Evolutionary conservation across 2,113 vertebrate species (phyloP), one percentile per base, ranked within the genome.

Genomic region (Phyllostomus hastatus): DNA sequence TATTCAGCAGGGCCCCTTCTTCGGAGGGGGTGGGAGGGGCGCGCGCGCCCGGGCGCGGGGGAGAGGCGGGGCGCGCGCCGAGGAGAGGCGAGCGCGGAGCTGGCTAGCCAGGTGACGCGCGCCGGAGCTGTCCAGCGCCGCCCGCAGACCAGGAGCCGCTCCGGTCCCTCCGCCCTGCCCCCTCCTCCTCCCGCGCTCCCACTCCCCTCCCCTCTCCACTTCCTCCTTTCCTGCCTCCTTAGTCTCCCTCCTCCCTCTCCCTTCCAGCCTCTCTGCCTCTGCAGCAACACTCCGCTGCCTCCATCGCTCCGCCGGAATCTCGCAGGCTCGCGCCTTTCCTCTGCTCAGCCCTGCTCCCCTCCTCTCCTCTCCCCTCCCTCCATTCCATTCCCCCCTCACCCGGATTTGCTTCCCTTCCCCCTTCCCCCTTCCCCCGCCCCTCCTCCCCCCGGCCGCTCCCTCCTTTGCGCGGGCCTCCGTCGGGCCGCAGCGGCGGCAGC

Each of bases 231-330:
- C 82, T 48, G 83, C 43, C 41, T 31, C 64, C 43, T 41, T 20
- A n/a, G 33, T 4, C 81, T 59, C 76, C 93, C 90, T 54, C 90
- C 94, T 52, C 91, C 88, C 69, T 90, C 88, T 88, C 95, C 89
- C 78, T 67, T 86, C 90, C 90, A 95, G 89, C 96, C 59, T 72
- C 95, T 84, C 96, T 91, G 96, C 96, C 97, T 96, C 97, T 97
- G 97, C 97, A 96, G 97, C 97, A 97, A 96, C 97, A 96, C 97
- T 97, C 95, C 95, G 95, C 97, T 97, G 96, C 94, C 85, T 98
- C 95, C 95, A 88, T 80, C 96, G 92, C 94, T 95, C 95, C 82
- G 79, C 97, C 80, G 96, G 96, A 89, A 95, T 93, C 97, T 97
- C 96, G 79, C 95, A 59, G 95, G 89, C 97, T 96, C 95, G 91